phyloP scores from a whole-genome alignment of 1,140 invertebrate species.

The Euwallacea fornicatus region DNA sequence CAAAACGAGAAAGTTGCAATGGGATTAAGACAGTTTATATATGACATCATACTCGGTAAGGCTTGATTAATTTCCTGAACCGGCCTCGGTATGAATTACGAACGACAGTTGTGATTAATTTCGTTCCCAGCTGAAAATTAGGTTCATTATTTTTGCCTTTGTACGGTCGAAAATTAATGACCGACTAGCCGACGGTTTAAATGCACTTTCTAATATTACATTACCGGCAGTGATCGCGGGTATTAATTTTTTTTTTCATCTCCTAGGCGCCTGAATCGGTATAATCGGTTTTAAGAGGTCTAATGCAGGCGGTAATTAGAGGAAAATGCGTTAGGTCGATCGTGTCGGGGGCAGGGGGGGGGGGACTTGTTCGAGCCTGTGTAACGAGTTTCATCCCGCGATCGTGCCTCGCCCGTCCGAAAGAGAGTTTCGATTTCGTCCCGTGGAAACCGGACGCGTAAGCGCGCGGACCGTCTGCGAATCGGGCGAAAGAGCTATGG shows the following conservation, averaged over 20 bases:
- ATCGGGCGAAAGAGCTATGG: no score
- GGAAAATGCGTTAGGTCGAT: no score
- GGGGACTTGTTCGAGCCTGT: no score
- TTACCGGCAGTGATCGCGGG: conserved; percentile 16
- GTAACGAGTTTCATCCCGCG: no score
- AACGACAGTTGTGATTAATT: conserved; percentile 34
- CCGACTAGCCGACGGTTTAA: conserved; percentile 12
- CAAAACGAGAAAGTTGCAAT: not conserved
- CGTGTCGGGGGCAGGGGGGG: no score
- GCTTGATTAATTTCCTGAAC: conserved; percentile 25
- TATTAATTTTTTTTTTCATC: conserved; percentile 27
- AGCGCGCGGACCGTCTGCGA: no score
- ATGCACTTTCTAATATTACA: conserved; percentile 34
- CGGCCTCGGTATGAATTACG: conserved; percentile 19
- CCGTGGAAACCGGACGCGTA: no score
- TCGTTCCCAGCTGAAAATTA: conserved; percentile 29
- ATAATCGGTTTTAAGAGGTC: conserved; percentile 8
- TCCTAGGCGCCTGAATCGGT: conserved; percentile 6
- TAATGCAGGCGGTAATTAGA: conserved; percentile 1
- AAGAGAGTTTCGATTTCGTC: no score
- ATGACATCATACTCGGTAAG: conserved; percentile 14
- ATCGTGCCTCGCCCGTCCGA: no score
- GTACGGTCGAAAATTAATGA: conserved; percentile 27
- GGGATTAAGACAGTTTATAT: conserved; percentile 1
- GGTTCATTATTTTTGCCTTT: conserved; percentile 37